Percentiles rank a stretch among this genome's conserved stretches.
phyloP scores from a whole-genome alignment of 2,797 vertebrate species.

The Leptodactylus fallax region DNA sequence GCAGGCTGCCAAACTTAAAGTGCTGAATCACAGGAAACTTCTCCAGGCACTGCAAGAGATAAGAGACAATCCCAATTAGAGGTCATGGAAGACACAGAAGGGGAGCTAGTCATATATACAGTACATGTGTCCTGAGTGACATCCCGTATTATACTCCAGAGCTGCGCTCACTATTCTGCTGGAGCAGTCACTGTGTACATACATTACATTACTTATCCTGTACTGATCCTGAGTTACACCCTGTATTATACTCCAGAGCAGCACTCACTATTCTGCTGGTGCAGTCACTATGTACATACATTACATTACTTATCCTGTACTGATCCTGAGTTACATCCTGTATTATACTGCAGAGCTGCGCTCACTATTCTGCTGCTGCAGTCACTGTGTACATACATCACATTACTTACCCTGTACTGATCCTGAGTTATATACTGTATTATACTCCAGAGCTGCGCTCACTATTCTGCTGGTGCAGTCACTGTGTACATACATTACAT shows the following conservation, averaged over 20 bases:
- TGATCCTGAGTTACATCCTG: background rate
- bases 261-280: background rate
- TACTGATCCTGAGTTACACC: background rate
- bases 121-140: background rate
- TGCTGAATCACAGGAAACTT: constrained; percentile 99
- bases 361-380: no score
- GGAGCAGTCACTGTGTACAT: background rate
- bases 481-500: no score
- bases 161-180: background rate
- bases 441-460: no score
- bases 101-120: background rate
- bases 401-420: no score
- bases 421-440: no score
- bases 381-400: no score
- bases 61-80: constrained; percentile 31
- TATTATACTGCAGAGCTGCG: no score
- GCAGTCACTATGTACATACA: background rate
- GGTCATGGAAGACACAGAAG: background rate
- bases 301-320: background rate
- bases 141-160: background rate
- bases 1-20: constrained; percentile 97
- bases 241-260: background rate
- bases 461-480: no score
- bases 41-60: constrained; percentile 88
- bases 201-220: background rate